phyloP scores from a whole-genome alignment of 1,140 invertebrate genomes.

The Orius laevigatus region DNA sequence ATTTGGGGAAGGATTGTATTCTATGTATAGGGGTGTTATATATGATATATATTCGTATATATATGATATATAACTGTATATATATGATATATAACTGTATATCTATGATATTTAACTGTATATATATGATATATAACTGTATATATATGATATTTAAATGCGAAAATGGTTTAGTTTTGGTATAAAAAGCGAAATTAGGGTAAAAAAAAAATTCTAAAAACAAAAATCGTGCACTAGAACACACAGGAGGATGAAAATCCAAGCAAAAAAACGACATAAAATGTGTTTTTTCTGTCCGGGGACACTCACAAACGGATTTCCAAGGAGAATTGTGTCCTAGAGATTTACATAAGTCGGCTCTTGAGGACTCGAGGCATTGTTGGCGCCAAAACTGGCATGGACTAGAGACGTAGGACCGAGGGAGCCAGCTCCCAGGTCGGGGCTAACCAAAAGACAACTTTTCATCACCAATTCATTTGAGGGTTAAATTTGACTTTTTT shows the following conservation, averaged over 20 bases:
- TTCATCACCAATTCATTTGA: too few species aligned
- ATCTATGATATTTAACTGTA: too few species aligned
- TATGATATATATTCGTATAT: too few species aligned
- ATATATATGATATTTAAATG: too few species aligned
- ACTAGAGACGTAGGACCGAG: slow-evolving; percentile 19
- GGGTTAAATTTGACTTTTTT: too few species aligned
- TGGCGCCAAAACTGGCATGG: slow-evolving; percentile 28
- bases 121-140: too few species aligned
- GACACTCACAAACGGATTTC: slow-evolving; percentile 21
- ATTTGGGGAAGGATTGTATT: too few species aligned
- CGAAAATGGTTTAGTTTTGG: too few species aligned
- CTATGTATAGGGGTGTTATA: too few species aligned
- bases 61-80: too few species aligned
- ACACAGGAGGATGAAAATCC: background rate
- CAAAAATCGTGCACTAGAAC: slow-evolving; percentile 8
- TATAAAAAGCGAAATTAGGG: slow-evolving; percentile 8
- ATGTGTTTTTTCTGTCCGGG: background rate
- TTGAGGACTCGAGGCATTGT: slow-evolving; percentile 61
- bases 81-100: too few species aligned
- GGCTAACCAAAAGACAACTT: slow-evolving; percentile 17
- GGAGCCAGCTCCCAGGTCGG: slow-evolving; percentile 18
- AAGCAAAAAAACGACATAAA: slow-evolving; percentile 1
- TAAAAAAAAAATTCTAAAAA: slow-evolving; percentile 5
- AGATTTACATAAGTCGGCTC: slow-evolving; percentile 86
- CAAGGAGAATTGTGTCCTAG: slow-evolving; percentile 33